These are phyloP conservation scores for Lophochroa leadbeateri DNA, from an alignment of 2,113 vertebrate genomes.

Conservation along the genomic window DNA sequence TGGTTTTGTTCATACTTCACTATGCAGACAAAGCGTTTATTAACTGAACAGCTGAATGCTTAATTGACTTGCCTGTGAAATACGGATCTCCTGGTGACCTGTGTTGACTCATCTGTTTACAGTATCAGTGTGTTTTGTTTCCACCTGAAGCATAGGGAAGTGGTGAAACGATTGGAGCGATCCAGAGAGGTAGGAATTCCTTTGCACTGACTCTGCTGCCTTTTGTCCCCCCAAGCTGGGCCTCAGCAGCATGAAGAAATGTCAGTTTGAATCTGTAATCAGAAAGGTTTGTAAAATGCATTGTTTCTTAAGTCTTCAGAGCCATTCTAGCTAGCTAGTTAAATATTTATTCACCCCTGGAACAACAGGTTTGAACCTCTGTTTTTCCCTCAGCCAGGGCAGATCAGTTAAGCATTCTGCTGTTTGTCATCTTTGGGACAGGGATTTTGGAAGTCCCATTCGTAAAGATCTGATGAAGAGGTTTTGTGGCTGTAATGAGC, in stretches of 20 bases:
- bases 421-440: background rate
- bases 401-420: fast-evolving
- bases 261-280: constrained; percentile 25
- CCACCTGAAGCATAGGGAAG: constrained; percentile 24
- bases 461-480: background rate
- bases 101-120: background rate
- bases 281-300: background rate
- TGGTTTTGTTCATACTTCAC: background rate
- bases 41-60: background rate
- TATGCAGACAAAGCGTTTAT: background rate
- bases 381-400: background rate
- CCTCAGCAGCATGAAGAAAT: constrained; percentile 38
- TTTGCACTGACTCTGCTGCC: constrained; percentile 17
- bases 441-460: fast-evolving
- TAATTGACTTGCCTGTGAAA: background rate
- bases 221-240: constrained; percentile 31
- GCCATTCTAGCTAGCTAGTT: background rate
- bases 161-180: background rate
- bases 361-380: background rate
- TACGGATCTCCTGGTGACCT: background rate
- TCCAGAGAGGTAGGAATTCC: constrained; percentile 37
- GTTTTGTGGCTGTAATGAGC: background rate
- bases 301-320: constrained; percentile 33
- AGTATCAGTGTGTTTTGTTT: background rate
- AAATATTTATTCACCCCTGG: constrained; percentile 47